phyloP scores from a whole-genome alignment of 92 coral and sea anemone species.

The Parazoanthus darwini region DNA sequence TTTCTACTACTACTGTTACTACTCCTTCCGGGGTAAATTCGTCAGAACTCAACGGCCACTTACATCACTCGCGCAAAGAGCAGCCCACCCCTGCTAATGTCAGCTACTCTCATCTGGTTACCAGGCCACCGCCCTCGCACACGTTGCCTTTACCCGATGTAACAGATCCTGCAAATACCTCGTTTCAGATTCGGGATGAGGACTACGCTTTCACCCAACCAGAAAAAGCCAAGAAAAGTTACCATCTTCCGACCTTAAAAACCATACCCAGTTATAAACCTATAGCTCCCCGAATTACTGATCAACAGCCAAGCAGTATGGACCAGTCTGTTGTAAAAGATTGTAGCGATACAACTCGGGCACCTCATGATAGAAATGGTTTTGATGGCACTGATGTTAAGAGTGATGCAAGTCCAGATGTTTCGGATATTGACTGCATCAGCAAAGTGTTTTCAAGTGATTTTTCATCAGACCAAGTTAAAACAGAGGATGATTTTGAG shows the following conservation, averaged over 20 bases:
- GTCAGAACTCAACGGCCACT: neutral
- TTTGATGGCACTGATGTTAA: neutral
- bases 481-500: conserved; percentile 5
- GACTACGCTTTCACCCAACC: neutral
- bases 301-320: neutral
- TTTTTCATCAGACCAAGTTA: neutral
- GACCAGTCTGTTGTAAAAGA: neutral
- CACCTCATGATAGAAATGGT: neutral
- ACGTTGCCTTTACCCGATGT: neutral
- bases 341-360: neutral
- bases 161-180: neutral
- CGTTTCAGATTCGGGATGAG: neutral
- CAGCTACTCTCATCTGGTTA: neutral
- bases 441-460: conserved; percentile 5
- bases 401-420: neutral
- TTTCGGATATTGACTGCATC: neutral
- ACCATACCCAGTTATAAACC: conserved; percentile 29
- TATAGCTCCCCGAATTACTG: neutral
- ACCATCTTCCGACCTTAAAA: conserved; percentile 11
- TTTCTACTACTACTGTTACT: neutral
- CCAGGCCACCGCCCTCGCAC: neutral
- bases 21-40: neutral
- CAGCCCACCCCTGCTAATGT: neutral
- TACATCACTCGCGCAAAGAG: neutral
- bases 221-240: neutral